Evolutionary conservation across 2,888 invertebrate genomes (phyloP), one percentile per base, ranked within the genome.

Genomic region (Agrilus cyanescens): DNA sequence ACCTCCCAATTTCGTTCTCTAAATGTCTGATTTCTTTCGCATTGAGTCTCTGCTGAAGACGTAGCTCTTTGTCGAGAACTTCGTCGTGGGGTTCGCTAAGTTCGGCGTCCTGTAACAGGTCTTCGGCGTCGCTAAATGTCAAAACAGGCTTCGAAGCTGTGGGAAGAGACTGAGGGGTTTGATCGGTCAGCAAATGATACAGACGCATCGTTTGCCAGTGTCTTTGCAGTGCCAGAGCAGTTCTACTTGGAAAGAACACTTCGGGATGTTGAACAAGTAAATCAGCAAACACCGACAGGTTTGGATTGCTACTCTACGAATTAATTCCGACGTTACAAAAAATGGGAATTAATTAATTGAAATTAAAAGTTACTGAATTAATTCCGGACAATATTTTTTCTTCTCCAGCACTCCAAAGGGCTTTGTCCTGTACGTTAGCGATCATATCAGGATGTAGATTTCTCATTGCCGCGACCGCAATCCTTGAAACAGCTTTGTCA

Each of bases 161-260:
- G 1, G 62, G 62, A 5, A 65, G 44, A 2, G 66, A 64, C 12
- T 58, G 57, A 0, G 88, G 81, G 38, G 78, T 75, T 70, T 96
- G 96, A 66, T 95, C 94, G 0, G 89, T 86, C 42, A 97, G 68
- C 29, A 97, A 69, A 56, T 87, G 85, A 63, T 93, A 94, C 63
- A 93, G 88, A 59, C 89, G 90, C 69, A 97, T 77, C 25, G 90
- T 72, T 53, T 85, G 81, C 96, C 97, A 97, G 61, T 97, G 95
- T 40, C 79, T 78, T 62, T 84, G 75, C 32, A 97, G 69, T 1
- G 85, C 73, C 63, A 87, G 88, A 1, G 93, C 78, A 1, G 91
- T 94, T 47, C 98, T 76, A 1, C 87, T 82, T 3, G 84, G 80
- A 62, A 90, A 89, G 67, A 97, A 96, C 2, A 82, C 73, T 39